A percentile compares a stretch with the other conserved stretches of the same genome.
Evolutionary conservation across 1,140 invertebrate genomes (phyloP).

Genomic region (Melipona quadrifasciata): DNA sequence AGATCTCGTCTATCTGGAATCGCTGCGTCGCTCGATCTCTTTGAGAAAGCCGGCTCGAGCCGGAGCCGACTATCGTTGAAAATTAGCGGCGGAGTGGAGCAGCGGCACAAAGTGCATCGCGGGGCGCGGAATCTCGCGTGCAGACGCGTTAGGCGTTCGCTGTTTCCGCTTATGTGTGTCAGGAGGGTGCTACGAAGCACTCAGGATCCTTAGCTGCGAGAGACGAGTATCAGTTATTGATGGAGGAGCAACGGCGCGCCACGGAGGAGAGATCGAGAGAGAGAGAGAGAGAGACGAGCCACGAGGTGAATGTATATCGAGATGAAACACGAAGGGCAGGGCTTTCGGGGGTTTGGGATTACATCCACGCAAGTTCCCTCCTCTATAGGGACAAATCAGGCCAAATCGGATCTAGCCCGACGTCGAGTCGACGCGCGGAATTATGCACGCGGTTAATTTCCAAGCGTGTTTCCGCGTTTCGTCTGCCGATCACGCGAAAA

Average conservation of each 20-base stretch:
- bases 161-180: constrained; percentile 59
- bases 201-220: constrained; percentile 63
- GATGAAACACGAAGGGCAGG: constrained; percentile 38
- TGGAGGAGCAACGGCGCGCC: constrained; percentile 45
- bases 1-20: too few species aligned
- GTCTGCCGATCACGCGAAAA: constrained; percentile 42
- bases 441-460: constrained; percentile 64
- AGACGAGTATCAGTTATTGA: constrained; percentile 74
- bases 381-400: constrained; percentile 57
- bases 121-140: neutral
- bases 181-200: constrained; percentile 59
- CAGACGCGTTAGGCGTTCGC: neutral
- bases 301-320: constrained; percentile 16
- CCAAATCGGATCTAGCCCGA: constrained; percentile 48
- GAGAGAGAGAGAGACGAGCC: neutral
- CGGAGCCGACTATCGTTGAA: constrained; percentile 10
- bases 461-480: constrained; percentile 54
- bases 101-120: constrained; percentile 27
- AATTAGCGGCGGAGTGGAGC: constrained; percentile 14
- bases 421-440: constrained; percentile 60
- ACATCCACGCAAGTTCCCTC: constrained; percentile 15
- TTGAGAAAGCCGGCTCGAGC: constrained; percentile 10
- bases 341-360: constrained; percentile 32
- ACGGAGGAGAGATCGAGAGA: neutral
- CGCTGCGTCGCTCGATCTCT: neutral